Evolutionary conservation across 53 echinoderm and acorn worm genomes (phyloP), one percentile per base, ranked within the genome.

Genomic region (Paracentrotus lividus): DNA sequence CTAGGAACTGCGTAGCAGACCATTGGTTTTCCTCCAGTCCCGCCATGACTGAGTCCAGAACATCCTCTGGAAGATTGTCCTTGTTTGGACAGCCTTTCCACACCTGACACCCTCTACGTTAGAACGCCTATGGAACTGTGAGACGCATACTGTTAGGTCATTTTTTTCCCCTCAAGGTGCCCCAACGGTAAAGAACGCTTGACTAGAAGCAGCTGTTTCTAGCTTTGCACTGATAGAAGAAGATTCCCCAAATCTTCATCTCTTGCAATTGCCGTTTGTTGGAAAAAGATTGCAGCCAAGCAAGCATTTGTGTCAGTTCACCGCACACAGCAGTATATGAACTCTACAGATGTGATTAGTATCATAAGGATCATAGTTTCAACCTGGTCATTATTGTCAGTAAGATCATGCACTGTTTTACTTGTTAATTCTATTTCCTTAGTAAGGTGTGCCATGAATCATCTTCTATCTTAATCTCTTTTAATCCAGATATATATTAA

Each of bases 191-290:
- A 89, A n/a, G n/a, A 27, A 44, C 89, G 40, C 42, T 27, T 59
- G 26, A 89, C 29, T 8, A 18, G 8, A 49, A 16, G 34, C 1
- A 89, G 89, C 31, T 45, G 4, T 33, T n/a, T 1, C 21, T 27
- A 64, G n/a, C 26, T 12, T 23, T 3, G n/a, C 15, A 20, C 26
- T 44, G 21, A 21, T 8, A 5, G 65, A 66, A 4, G 42, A 38
- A 21, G 42, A 89, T 27, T 65, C 60, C n/a, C 59, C 59, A 89
- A 10, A 89, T 34, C 89, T 43, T 89, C 40, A 61, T 40, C 24
- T 89, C 61, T 60, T n/a, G 14, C 65, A 89, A 47, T n/a, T n/a
- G n/a, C n/a, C n/a, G n/a, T n/a, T n/a, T n/a, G 15, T 89, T 89
- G 57, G 26, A 21, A 13, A 40, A 89, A 43, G 89, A 89, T 20